phyloP scores from a whole-genome alignment of 2,113 vertebrate species.

The Aldabrachelys gigantea region DNA sequence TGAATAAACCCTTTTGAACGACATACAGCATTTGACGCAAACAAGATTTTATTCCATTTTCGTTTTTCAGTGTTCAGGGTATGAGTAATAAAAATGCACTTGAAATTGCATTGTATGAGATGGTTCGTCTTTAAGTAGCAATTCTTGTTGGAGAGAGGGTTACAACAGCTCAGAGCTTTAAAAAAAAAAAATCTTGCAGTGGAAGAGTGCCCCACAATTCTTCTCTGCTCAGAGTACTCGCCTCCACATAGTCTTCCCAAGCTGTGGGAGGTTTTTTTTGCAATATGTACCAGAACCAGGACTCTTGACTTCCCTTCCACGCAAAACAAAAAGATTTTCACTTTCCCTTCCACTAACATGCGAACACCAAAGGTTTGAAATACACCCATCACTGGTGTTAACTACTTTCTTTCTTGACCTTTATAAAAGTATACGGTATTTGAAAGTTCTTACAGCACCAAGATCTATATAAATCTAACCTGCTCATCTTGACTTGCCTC shows the following conservation, averaged over 20 bases:
- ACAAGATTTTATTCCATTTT: background rate
- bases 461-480: background rate
- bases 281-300: background rate
- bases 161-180: background rate
- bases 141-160: background rate
- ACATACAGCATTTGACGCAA: background rate
- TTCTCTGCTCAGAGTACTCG: background rate
- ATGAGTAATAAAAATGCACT: background rate
- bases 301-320: background rate
- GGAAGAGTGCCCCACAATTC: background rate
- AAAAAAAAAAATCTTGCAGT: background rate
- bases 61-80: background rate
- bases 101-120: background rate
- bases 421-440: background rate
- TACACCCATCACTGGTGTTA: background rate
- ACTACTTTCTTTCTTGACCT: background rate
- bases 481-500: background rate
- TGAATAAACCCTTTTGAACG: background rate
- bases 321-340: background rate
- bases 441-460: background rate
- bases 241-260: background rate
- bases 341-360: background rate
- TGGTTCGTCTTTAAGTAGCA: background rate
- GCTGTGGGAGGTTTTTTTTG: background rate
- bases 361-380: background rate